phyloP scores from a whole-genome alignment of 1,140 invertebrate genomes.

The Palaemon carinicauda region DNA sequence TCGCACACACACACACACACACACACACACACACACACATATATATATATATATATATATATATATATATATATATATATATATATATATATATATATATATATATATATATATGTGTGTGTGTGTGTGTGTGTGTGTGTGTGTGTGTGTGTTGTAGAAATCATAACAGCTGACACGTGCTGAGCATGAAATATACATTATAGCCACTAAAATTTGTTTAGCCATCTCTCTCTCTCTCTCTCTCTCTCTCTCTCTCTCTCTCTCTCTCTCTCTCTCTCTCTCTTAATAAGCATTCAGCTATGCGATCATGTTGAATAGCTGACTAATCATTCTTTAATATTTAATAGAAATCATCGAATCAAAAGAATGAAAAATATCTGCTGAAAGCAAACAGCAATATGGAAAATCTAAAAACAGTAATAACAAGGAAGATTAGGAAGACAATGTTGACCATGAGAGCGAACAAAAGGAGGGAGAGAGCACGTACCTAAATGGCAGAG shows the following conservation, averaged over 20 bases:
- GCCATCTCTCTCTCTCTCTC: background rate
- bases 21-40: background rate
- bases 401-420: too few relatives aligned
- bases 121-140: too few relatives aligned
- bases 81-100: background rate
- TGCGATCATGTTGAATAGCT: too few relatives aligned
- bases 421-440: background rate
- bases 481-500: background rate
- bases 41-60: conserved; percentile 27
- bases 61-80: background rate
- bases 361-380: background rate
- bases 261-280: background rate
- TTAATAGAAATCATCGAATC: background rate
- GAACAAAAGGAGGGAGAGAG: background rate
- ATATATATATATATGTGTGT: background rate
- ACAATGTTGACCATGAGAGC: background rate
- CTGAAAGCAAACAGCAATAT: background rate
- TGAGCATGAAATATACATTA: too few relatives aligned
- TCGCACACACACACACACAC: too few relatives aligned
- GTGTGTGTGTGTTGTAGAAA: too few relatives aligned
- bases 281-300: background rate
- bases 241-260: conserved; percentile 9
- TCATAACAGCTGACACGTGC: too few relatives aligned
- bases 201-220: too few relatives aligned
- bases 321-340: too few relatives aligned